phyloP scores from a whole-genome alignment of 2,113 vertebrate species.

The Lepisosteus osseus region DNA sequence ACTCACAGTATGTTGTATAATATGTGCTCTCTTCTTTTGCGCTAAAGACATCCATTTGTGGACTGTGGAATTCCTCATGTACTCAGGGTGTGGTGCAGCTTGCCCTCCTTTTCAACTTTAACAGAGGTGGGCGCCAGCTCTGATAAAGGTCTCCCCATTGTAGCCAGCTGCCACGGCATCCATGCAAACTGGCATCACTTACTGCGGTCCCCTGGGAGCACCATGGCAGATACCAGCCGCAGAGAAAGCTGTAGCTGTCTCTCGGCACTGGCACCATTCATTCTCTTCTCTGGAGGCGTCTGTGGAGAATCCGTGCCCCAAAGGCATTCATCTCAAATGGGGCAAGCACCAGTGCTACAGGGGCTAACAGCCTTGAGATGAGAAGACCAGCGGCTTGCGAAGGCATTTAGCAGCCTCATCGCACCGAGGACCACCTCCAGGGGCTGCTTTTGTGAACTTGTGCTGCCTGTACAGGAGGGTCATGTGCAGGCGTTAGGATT shows the following conservation, averaged over 20 bases:
- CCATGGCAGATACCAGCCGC: background rate
- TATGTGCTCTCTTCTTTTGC: no score
- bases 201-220: background rate
- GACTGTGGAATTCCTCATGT: no score
- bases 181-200: background rate
- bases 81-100: no score
- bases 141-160: background rate
- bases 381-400: background rate
- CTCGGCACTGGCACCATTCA: background rate
- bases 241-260: background rate
- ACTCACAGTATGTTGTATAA: no score
- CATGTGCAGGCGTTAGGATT: slow-evolving; percentile 39
- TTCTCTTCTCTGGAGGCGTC: background rate
- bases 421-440: background rate
- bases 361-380: background rate
- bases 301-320: background rate
- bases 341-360: background rate
- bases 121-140: no score
- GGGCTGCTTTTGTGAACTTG: background rate
- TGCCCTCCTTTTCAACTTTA: no score
- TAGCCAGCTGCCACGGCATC: background rate
- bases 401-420: background rate
- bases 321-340: background rate
- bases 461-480: background rate
- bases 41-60: no score